Conservation (phyloP, 1,140 invertebrate genomes). For the Leptonema lineaticorne region DNA sequence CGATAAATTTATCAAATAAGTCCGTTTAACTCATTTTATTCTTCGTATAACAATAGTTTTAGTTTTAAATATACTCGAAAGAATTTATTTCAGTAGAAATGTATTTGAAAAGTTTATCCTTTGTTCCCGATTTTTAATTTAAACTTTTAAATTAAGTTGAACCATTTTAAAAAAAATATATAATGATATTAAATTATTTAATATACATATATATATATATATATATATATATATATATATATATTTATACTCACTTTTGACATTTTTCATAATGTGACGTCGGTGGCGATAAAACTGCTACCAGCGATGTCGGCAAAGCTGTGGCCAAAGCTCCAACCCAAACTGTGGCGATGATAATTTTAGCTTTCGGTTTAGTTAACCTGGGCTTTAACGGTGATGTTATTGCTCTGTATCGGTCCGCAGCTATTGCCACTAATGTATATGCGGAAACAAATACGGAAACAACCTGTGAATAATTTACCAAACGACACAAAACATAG, state of each 20-base stretch:
- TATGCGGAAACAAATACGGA: conserved; percentile 77
- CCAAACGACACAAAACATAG: conserved; percentile 64
- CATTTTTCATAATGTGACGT: conserved; percentile 25
- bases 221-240: neutral
- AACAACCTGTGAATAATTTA: conserved; percentile 70
- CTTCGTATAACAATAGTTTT: no score
- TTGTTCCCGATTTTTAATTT: no score
- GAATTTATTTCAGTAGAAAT: no score
- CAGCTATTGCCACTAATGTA: conserved; percentile 75
- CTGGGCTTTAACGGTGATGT: conserved; percentile 76
- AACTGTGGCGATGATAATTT: conserved; percentile 65
- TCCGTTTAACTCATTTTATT: no score
- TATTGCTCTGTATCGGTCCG: conserved; percentile 79
- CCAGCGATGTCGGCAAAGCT: conserved; percentile 71
- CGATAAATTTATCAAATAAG: no score
- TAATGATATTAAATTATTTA: neutral
- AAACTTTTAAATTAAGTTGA: no score
- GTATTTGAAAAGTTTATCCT: no score
- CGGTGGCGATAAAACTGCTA: conserved; percentile 58
- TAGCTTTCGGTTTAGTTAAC: conserved; percentile 61
- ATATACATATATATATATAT: neutral
- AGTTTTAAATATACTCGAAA: no score
- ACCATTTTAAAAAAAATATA: no score
- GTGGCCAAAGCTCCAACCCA: conserved; percentile 73
- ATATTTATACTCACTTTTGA: conserved; percentile 21